These are phyloP conservation scores for Oligia fasciuncula DNA, from an alignment of 2,888 invertebrate genomes.

Conservation along the genomic window DNA sequence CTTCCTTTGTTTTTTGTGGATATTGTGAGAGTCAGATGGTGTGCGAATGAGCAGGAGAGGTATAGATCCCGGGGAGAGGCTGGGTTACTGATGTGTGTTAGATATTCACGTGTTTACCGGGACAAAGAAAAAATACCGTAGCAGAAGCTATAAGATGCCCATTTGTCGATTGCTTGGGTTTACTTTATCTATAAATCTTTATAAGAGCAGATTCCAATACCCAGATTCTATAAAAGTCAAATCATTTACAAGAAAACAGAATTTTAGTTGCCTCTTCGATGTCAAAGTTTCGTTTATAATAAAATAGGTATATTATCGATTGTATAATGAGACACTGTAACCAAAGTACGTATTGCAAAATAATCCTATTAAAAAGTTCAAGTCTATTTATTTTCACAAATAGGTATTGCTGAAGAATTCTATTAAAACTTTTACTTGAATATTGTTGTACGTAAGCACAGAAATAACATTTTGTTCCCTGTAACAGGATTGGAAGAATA, in stretches of 20 bases:
- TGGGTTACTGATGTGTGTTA: background rate
- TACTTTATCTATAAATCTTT: background rate
- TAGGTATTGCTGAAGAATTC: background rate
- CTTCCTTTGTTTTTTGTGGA: constrained; percentile 22
- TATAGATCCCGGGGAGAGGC: background rate
- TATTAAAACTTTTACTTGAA: constrained; percentile 11
- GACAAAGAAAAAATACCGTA: background rate
- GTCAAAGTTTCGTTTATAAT: background rate
- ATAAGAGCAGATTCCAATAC: background rate
- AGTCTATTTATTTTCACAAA: background rate
- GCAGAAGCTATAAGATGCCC: background rate
- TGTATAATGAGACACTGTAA: background rate
- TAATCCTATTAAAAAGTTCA: constrained; percentile 23
- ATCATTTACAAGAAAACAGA: background rate
- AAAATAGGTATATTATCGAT: background rate
- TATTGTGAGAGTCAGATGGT: constrained; percentile 4
- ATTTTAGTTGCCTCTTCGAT: background rate
- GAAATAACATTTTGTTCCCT: background rate
- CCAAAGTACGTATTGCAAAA: background rate
- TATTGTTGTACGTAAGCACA: constrained; percentile 15
- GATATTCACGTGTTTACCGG: constrained; percentile 3
- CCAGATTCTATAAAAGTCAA: too few species aligned
- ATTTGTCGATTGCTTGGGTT: background rate
- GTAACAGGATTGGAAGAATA: constrained; percentile 14
- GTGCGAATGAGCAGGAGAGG: constrained; percentile 10